Percentiles rank a stretch among this genome's conserved stretches.
Evolutionary conservation across 2,797 vertebrate species (phyloP).

Genomic region (Neosilurus hyrtlii): DNA sequence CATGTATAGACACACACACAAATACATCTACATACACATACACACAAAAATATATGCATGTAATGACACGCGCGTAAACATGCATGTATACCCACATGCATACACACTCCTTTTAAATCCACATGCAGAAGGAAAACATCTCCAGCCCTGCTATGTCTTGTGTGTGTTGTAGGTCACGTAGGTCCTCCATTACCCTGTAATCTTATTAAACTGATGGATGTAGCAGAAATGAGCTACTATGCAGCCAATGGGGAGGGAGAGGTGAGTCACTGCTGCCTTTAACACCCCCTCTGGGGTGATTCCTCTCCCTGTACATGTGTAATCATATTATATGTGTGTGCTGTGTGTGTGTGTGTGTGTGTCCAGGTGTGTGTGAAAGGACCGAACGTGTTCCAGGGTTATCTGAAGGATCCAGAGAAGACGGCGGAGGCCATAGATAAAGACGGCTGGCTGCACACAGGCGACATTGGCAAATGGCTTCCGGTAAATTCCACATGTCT

Average conservation of each 20-base stretch:
- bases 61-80: too few species aligned
- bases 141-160: not conserved
- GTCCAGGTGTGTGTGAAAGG: conserved; percentile 93
- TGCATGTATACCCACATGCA: too few species aligned
- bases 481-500: conserved; percentile 75
- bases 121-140: not conserved
- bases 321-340: too few species aligned
- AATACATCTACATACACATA: not conserved
- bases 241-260: conserved; percentile 90
- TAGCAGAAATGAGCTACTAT: conserved; percentile 94
- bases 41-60: too few species aligned
- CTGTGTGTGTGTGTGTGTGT: not conserved
- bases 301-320: too few species aligned
- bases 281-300: too few species aligned
- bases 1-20: too few species aligned
- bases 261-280: conserved; percentile 67
- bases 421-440: conserved; percentile 86
- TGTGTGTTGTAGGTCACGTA: conserved; percentile 81
- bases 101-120: too few species aligned
- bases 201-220: conserved; percentile 86
- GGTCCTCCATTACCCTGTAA: conserved; percentile 92
- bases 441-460: conserved; percentile 95
- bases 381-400: conserved; percentile 89
- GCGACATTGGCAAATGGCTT: conserved; percentile 95
- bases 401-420: conserved; percentile 88